Evolutionary conservation across 1,140 invertebrate species (phyloP), one percentile per base, ranked within the genome.

Genomic region (Drosophila saltans): DNA sequence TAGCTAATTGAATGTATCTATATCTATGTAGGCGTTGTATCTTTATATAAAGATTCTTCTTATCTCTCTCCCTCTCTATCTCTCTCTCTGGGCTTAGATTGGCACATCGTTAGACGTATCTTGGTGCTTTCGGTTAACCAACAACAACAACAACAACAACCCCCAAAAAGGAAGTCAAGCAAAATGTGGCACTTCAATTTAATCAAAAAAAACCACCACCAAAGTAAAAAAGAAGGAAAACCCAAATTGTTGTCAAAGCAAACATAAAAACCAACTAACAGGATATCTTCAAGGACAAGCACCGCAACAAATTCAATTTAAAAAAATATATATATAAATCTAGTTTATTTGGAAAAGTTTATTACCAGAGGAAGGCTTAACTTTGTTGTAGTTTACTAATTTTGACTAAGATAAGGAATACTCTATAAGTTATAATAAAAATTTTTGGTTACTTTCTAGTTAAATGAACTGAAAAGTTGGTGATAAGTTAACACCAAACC

Each of bases 101-200:
- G 72, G 67, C 83, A 86, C 83, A 60, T 86, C 84, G 83, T 86
- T 83, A 80, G 69, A 78, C 76, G 58, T 58, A 76, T 69, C 80
- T 86, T 72, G 43, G 8, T 16, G 16, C 11, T 16, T 52, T 52
- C 10, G 45, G 45, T 52, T 26, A 52, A 52, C 45, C 45, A 24
- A 48, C 45, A 48, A 81, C 59, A 16, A 16, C 28, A 16, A 16
- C 28, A 30, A 30, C 28, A 30, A 30, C 66, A 68, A 74, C 48
- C 72, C 81, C 66, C 66, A 69, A 66, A 72, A 26, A 64, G 55
- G 8, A 26, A 41, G 43, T 21, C 28, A 52, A 40, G 24, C 52
- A 43, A 48, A 60, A 24, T 69, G 52, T 70, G 60, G 59, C 72
- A 43, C 72, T 39, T 40, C 72, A 56, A 68, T 55, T 41, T 52